These are phyloP conservation scores for Enteromius trimaculatus DNA, from an alignment of 2,797 vertebrate genomes.

Conservation along the genomic window DNA sequence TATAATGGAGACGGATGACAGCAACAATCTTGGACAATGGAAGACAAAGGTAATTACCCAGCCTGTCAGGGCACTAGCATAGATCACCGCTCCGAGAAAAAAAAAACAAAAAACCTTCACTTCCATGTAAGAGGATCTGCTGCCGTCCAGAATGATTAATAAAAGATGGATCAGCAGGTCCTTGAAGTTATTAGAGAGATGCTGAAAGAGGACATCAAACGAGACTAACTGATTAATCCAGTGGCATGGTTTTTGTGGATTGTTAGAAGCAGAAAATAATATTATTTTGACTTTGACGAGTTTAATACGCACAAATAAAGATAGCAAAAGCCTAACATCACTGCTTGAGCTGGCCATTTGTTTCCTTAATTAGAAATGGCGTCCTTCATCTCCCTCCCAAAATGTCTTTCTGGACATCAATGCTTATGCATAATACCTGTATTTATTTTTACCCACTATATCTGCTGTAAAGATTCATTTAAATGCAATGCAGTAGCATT, in stretches of 20 bases:
- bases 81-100: slow-evolving; percentile 65
- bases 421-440: background rate
- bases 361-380: slow-evolving; percentile 16
- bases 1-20: slow-evolving; percentile 81
- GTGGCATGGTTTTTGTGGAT: background rate
- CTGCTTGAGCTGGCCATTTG: background rate
- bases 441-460: slow-evolving; percentile 31
- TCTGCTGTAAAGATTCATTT: background rate
- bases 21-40: slow-evolving; percentile 68
- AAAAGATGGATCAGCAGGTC: slow-evolving; percentile 50
- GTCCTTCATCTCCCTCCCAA: background rate
- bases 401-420: background rate
- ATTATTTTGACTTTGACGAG: background rate
- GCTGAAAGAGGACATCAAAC: slow-evolving; percentile 13
- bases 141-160: slow-evolving; percentile 61
- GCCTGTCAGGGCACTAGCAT: slow-evolving; percentile 72
- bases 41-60: slow-evolving; percentile 80
- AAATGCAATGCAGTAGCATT: background rate
- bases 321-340: background rate
- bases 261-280: background rate
- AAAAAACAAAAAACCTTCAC: slow-evolving; percentile 35
- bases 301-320: background rate
- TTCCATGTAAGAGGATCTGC: slow-evolving; percentile 44
- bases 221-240: background rate
- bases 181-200: slow-evolving; percentile 29